Base-by-base conservation (phyloP, 1,140 invertebrate genomes). In the Sipha flava region DNA sequence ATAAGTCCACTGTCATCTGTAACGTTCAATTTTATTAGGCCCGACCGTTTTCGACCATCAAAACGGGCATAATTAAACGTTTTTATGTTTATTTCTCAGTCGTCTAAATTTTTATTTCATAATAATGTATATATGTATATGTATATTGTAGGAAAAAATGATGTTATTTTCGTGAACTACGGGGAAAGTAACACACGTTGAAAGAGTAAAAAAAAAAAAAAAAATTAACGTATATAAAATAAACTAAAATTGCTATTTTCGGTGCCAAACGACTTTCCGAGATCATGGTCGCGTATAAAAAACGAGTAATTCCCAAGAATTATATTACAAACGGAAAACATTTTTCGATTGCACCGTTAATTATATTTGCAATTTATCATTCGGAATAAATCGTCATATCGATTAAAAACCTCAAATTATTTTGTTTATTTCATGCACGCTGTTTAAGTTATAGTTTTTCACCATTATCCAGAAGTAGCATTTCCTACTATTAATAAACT, bases 191-290 rank as follows among this genome's bases (percentile, higher is more conserved):
- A 29, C 26, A 40, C 37, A 2, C 5, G 23, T 26, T 2, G 7
- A 18, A n/a, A 68, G 40, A 43, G 16, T 68, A 45, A 68, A 68
- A 70, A 18, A 45, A 1, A 45, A 68, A 68, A 70, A 18, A 45
- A 1, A 70, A 70, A 12, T 47, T 37, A 47, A 70, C 6, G 23
- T 47, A 29, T 62, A 62, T n/a, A 47, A 45, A 45, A 70, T 47
- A 70, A 10, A n/a, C 40, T 29, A 29, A 70, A 45, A 43, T 37
- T 43, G 16, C 64, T 66, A 7, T 66, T 59, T 66, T 66, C 16
- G 10, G 64, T 66, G 64, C 64, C 64, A 66, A 66, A 66, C 64
- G 34, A 66, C 64, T 66, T 66, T 66, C 21, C 64, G 64, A 66
- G 37, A 43, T 23, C 21, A 10, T 43, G 64, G 40, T 21, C 10